These are phyloP conservation scores for Linurgus olivaceus DNA, from an alignment of 2,797 vertebrate species.

Conservation along the genomic window DNA sequence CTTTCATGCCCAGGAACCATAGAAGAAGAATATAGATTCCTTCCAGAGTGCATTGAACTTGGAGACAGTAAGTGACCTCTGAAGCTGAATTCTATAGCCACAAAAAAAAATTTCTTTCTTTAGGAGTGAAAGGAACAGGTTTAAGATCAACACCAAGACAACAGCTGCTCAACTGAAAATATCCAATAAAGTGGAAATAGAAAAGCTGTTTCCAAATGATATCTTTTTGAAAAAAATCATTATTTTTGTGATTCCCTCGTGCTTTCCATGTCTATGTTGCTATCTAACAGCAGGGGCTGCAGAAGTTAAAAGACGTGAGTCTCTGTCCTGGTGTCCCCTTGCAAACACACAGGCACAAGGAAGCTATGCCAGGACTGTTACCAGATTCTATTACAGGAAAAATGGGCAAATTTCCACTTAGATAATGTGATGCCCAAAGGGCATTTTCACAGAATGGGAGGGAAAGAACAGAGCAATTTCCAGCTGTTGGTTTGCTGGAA, in stretches of 20 bases:
- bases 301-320: not conserved
- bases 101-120: slow-evolving; percentile 25
- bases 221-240: slow-evolving; percentile 27
- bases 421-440: not conserved
- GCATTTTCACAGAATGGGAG: not conserved
- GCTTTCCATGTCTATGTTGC: not conserved
- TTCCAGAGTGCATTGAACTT: slow-evolving; percentile 56
- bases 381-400: not conserved
- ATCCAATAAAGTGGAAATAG: slow-evolving; percentile 50
- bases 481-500: not conserved
- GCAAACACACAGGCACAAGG: not conserved
- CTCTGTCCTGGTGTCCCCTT: not conserved
- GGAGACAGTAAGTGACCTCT: slow-evolving; percentile 64
- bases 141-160: slow-evolving; percentile 43
- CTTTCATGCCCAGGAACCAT: slow-evolving; percentile 65
- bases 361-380: not conserved
- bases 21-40: slow-evolving; percentile 68
- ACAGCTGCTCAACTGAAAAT: slow-evolving; percentile 61
- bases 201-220: slow-evolving; percentile 41
- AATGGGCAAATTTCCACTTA: not conserved
- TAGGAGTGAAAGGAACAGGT: not conserved
- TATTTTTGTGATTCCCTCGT: not conserved
- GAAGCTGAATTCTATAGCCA: slow-evolving; percentile 37
- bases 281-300: not conserved
- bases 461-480: not conserved